These are phyloP conservation scores for Aricia artaxerxes DNA, from an alignment of 2,888 invertebrate genomes.

Conservation along the genomic window DNA sequence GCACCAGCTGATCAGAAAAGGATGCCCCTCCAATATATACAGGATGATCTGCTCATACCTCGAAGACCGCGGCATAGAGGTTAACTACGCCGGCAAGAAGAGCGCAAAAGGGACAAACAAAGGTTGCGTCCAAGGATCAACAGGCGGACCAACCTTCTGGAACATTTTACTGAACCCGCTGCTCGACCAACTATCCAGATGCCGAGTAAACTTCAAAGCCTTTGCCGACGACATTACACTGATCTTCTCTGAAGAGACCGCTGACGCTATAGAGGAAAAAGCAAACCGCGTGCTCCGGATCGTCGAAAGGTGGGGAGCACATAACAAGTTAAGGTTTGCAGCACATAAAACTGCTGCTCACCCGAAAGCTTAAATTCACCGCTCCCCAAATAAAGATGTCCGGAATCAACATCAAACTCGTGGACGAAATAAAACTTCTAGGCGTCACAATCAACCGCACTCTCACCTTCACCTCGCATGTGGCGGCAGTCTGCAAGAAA, in stretches of 20 bases:
- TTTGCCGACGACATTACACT: constrained; percentile 35
- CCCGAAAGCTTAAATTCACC: too few species aligned
- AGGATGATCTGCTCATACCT: constrained; percentile 33
- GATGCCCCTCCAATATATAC: constrained; percentile 37
- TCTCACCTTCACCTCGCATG: neutral
- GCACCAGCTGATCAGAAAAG: neutral
- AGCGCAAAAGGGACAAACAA: constrained; percentile 34
- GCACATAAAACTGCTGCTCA: constrained; percentile 20
- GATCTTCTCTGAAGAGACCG: constrained; percentile 26
- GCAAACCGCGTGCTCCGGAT: constrained; percentile 31
- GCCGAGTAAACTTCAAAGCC: constrained; percentile 28
- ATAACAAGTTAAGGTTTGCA: constrained; percentile 31
- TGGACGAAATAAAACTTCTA: neutral
- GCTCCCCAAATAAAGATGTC: neutral
- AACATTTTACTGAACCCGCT: constrained; percentile 36
- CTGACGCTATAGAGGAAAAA: constrained; percentile 4
- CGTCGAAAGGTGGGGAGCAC: constrained; percentile 29
- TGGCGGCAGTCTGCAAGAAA: neutral
- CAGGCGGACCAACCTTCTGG: constrained; percentile 39
- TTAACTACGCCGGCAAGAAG: constrained; percentile 34
- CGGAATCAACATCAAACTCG: neutral
- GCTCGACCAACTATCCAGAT: constrained; percentile 6
- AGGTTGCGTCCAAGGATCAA: constrained; percentile 41
- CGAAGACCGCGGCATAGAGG: constrained; percentile 32
- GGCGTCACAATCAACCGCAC: neutral